phyloP scores from a whole-genome alignment of 2,113 vertebrate genomes.

The Pseudorasbora parva region DNA sequence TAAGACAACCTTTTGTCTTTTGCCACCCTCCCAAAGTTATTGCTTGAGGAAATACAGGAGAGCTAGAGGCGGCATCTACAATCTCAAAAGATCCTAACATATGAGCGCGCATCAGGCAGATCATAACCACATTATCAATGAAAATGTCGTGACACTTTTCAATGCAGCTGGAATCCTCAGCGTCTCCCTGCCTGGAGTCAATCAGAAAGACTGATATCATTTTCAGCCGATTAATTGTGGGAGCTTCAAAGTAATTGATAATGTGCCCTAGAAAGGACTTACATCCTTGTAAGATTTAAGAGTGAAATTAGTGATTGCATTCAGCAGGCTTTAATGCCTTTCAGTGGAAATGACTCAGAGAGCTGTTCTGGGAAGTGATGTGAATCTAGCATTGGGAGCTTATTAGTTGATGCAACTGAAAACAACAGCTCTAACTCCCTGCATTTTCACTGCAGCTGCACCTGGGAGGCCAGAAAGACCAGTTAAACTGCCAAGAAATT shows the following conservation, averaged over 20 bases:
- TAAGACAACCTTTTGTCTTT: not conserved
- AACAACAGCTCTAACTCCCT: conserved; percentile 22
- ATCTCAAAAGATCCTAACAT: not conserved
- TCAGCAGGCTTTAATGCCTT: not conserved
- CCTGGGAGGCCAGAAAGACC: not conserved
- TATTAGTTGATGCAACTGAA: conserved; percentile 38
- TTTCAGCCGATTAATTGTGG: conserved; percentile 13
- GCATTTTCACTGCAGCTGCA: not conserved
- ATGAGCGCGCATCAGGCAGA: not conserved
- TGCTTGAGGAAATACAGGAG: not conserved
- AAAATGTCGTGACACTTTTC: conserved; percentile 1
- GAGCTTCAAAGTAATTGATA: not conserved
- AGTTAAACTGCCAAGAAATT: conserved; percentile 1
- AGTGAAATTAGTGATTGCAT: not conserved
- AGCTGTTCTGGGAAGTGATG: conserved; percentile 29
- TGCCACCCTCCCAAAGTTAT: not conserved
- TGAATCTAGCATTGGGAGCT: conserved; percentile 25
- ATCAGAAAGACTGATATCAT: conserved; percentile 5
- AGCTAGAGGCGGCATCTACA: not conserved
- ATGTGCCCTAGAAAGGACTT: not conserved
- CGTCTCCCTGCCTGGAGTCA: not conserved
- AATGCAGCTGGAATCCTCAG: not conserved
- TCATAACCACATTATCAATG: conserved; percentile 30
- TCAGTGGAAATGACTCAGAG: conserved; percentile 40
- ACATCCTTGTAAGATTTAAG: not conserved